Conservation (phyloP, 2,888 invertebrate species). For the Nymphalis polychloros region DNA sequence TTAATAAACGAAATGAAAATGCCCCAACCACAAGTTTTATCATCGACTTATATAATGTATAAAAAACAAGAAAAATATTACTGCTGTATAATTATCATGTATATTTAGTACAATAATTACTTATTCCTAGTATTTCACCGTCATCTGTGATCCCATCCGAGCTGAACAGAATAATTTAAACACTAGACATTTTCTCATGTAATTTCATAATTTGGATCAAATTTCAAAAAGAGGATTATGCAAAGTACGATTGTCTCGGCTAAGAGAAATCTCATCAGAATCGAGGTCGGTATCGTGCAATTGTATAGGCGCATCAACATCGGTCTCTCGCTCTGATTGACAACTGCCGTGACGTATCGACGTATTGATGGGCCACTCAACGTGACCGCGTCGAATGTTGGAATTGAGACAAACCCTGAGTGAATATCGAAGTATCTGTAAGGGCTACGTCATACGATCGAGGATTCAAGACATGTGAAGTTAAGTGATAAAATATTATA, state of each 20-base stretch:
- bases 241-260: constrained; percentile 34
- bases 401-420: constrained; percentile 51
- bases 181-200: constrained; percentile 1
- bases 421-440: constrained; percentile 51
- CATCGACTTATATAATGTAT: no score
- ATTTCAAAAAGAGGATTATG: constrained; percentile 31
- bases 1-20: no score
- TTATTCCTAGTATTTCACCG: no score
- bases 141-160: no score
- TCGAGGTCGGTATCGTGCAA: constrained; percentile 69
- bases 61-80: no score
- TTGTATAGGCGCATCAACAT: constrained; percentile 63
- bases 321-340: constrained; percentile 70
- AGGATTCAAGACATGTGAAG: no score
- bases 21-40: no score
- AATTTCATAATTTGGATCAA: constrained; percentile 26
- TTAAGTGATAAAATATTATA: no score
- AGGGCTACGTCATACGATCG: constrained; percentile 3
- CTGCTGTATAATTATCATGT: no score
- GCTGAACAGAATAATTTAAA: constrained; percentile 13
- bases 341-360: constrained; percentile 71
- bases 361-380: constrained; percentile 55
- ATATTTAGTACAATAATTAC: no score
- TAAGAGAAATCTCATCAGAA: constrained; percentile 39
- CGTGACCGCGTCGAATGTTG: constrained; percentile 53